phyloP scores from a whole-genome alignment of 2,113 vertebrate genomes.

The Condylura cristata region DNA sequence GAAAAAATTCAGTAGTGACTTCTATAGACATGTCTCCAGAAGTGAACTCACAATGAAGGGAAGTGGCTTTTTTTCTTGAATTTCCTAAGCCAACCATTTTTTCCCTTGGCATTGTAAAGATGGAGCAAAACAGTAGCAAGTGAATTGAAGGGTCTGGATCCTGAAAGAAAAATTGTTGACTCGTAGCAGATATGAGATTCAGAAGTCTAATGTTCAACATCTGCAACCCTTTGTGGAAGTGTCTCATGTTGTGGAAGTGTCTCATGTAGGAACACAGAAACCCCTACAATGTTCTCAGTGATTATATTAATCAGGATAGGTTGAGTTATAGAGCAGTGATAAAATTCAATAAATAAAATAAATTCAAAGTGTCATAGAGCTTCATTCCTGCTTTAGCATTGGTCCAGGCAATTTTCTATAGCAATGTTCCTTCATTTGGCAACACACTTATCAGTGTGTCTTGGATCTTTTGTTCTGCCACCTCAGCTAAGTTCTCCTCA shows the following conservation, averaged over 20 bases:
- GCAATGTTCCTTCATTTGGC: neutral
- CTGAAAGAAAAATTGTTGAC: neutral
- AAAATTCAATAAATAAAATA: neutral
- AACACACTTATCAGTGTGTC: neutral
- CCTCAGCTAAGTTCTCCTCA: neutral
- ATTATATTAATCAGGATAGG: neutral
- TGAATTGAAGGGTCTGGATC: neutral
- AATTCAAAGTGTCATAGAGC: neutral
- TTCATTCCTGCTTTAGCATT: neutral
- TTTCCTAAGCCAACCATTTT: neutral
- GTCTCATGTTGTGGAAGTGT: neutral
- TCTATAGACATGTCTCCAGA: neutral
- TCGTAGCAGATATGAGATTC: neutral
- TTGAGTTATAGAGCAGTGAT: neutral
- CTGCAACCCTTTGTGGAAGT: neutral
- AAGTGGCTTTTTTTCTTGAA: neutral
- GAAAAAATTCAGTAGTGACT: conserved; percentile 38
- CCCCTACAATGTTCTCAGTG: neutral
- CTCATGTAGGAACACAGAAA: neutral
- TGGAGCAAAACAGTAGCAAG: neutral
- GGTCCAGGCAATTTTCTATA: neutral
- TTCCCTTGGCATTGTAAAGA: neutral
- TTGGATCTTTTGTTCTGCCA: neutral
- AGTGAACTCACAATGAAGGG: neutral
- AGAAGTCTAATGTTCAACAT: neutral